Evolutionary conservation across 2,797 vertebrate genomes (phyloP).

Genomic region (Telmatherina bonti): DNA sequence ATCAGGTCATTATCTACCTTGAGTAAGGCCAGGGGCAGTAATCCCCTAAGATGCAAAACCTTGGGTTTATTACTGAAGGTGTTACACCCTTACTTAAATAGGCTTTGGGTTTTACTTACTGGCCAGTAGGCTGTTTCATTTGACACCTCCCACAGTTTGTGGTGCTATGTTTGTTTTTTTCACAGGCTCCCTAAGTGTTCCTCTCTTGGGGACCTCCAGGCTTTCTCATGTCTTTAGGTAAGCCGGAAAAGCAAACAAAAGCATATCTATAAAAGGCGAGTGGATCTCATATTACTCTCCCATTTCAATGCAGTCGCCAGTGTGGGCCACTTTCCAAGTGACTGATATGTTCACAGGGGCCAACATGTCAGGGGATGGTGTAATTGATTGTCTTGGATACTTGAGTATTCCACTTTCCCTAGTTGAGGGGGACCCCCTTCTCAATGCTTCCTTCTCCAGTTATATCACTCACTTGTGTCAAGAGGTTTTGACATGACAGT

Average conservation of each 20-base stretch:
- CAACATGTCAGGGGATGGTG: conserved; percentile 88
- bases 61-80: conserved; percentile 53
- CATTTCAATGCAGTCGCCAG: conserved; percentile 85
- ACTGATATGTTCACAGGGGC: conserved; percentile 91
- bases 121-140: conserved; percentile 58
- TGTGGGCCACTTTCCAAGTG: conserved; percentile 93
- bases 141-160: conserved; percentile 66
- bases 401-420: conserved; percentile 86
- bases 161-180: conserved; percentile 75
- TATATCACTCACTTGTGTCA: conserved; percentile 49
- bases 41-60: conserved; percentile 57
- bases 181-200: conserved; percentile 69
- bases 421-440: conserved; percentile 72
- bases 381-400: conserved; percentile 92
- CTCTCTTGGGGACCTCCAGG: conserved; percentile 63
- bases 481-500: conserved; percentile 61
- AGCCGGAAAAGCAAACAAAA: conserved; percentile 84
- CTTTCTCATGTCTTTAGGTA: conserved; percentile 77
- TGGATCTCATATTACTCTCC: conserved; percentile 88
- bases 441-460: conserved; percentile 63
- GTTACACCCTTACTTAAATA: conserved; percentile 55
- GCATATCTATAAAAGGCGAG: conserved; percentile 93
- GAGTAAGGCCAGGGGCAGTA: conserved; percentile 30
- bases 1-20: conserved; percentile 57
- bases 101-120: conserved; percentile 59